These are phyloP conservation scores for Eurystomus glaucurus DNA, from an alignment of 2,797 vertebrate species.

Conservation along the genomic window DNA sequence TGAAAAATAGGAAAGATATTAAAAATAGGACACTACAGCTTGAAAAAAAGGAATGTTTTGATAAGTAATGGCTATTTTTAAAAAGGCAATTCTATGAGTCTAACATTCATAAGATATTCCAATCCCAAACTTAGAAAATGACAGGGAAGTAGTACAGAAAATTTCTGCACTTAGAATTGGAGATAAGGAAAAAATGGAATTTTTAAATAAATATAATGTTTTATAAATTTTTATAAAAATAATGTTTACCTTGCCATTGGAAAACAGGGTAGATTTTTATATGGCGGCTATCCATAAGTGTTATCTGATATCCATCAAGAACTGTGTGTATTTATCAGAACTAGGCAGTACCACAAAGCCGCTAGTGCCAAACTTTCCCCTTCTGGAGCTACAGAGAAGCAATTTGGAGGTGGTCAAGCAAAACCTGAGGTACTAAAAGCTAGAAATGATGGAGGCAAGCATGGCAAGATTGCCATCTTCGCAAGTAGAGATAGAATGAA, in stretches of 20 bases:
- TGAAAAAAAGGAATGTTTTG: background rate
- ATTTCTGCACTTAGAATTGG: background rate
- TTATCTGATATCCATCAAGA: background rate
- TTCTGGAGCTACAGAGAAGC: background rate
- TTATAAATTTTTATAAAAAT: no score
- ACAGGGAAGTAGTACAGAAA: background rate
- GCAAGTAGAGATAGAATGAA: background rate
- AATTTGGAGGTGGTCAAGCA: background rate
- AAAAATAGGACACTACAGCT: background rate
- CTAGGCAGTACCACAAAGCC: background rate
- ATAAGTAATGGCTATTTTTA: background rate
- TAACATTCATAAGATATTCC: background rate
- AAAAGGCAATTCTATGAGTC: background rate
- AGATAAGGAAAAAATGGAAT: background rate
- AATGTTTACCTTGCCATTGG: background rate
- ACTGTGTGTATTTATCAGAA: background rate
- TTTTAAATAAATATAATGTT: no score
- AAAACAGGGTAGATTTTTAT: background rate
- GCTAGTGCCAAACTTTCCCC: background rate
- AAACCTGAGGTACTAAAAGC: background rate
- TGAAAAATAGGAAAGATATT: background rate
- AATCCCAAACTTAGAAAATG: background rate
- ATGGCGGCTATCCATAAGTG: accelerated
- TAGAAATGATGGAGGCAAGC: background rate
- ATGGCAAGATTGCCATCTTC: background rate